phyloP scores from a whole-genome alignment of 2,888 invertebrate species.

The Ferrisia virgata region DNA sequence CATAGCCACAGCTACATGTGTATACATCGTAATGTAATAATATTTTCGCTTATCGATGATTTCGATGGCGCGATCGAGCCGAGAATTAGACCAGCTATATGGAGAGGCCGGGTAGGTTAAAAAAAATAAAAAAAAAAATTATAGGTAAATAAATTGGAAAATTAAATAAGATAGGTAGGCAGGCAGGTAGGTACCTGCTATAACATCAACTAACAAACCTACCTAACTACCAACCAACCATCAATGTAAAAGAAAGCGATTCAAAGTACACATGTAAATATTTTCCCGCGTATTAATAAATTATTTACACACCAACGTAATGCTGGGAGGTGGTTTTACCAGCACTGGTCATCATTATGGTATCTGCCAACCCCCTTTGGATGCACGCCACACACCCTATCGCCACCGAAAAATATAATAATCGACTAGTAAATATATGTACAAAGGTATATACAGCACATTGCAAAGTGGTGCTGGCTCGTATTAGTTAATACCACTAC shows the following conservation, averaged over 20 bases:
- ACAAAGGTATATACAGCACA: no score
- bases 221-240: no score
- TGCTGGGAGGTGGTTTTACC: background rate
- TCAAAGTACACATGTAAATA: background rate
- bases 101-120: background rate
- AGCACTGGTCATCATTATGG: background rate
- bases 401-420: no score
- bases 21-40: background rate
- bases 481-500: no score
- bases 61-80: background rate
- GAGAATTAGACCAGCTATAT: background rate
- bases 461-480: no score
- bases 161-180: background rate
- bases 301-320: background rate
- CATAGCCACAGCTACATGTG: background rate
- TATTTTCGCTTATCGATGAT: background rate
- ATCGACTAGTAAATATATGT: no score
- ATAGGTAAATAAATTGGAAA: background rate
- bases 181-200: background rate
- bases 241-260: no score
- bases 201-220: no score
- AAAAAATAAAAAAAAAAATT: no score
- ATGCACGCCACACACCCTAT: background rate
- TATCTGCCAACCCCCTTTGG: background rate
- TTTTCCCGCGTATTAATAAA: background rate